Percentiles rank a stretch among this genome's conserved stretches.
These are phyloP conservation scores for Tetragonula carbonaria DNA, from an alignment of 2,888 invertebrate species.

Conservation along the genomic window DNA sequence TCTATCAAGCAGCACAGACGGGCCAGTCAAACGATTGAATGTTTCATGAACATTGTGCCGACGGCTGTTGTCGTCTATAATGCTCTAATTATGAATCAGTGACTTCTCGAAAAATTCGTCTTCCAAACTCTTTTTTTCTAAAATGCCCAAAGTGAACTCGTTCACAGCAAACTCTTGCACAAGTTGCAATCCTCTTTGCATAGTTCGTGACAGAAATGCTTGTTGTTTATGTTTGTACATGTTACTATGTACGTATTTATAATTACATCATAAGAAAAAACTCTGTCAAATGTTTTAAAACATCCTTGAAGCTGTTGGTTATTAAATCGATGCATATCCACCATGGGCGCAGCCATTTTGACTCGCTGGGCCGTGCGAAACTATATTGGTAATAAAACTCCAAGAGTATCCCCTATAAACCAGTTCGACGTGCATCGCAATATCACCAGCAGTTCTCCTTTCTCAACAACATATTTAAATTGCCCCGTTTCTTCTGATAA, in stretches of 20 bases:
- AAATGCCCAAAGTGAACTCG: neutral
- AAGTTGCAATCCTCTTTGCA: neutral
- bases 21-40: conserved; percentile 13
- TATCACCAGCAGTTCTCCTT: no score
- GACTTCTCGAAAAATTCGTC: neutral
- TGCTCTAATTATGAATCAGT: neutral
- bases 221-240: neutral
- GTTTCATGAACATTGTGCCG: conserved; percentile 18
- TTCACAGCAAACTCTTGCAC: neutral
- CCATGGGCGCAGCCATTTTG: no score
- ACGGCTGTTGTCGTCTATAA: neutral
- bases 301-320: no score
- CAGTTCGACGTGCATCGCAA: no score
- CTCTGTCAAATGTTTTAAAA: no score
- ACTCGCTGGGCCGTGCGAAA: no score
- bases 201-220: neutral
- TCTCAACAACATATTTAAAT: no score
- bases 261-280: neutral
- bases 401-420: no score
- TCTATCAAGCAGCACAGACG: neutral
- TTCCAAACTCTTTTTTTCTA: neutral
- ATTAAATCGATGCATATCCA: no score
- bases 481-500: no score
- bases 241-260: no score
- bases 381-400: no score